Base-by-base conservation (phyloP, 1,140 invertebrate genomes). In the Panulirus ornatus region DNA sequence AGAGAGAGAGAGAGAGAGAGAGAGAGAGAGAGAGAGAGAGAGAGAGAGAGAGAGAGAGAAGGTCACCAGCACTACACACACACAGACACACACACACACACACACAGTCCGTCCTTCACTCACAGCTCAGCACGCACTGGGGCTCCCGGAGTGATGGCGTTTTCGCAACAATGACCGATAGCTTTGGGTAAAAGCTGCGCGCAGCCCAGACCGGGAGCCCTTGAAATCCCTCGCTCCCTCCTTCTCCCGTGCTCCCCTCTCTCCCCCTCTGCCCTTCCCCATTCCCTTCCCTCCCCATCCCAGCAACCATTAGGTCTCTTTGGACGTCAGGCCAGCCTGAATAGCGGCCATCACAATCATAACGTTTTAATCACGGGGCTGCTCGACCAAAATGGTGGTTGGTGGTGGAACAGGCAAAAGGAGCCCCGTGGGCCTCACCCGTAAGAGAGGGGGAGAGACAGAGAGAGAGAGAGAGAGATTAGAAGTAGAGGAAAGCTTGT, bases 311-410 rank as follows among this genome's bases (percentile, higher is more conserved):
- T 88, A 88, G 75, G 85, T 14, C 42, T 54, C 85, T 42, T 22
- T 70, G 83, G 63, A 84, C 66, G 54, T 78, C 84, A 14, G 42
- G 36, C 22, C 75, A 54, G 6, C 75, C 30, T 88, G 85, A 88
- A 88, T 79, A 81, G 70, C 51, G 42, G 34, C 85, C 85, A 88
- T 88, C 85, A 88, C 47, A 38, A 54, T 88, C 51, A 78, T 88
- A 76, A 88, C 54, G 76, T 66, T 75, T 88, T 88, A 88, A 88
- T 88, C 85, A 88, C 81, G 81, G 81, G 81, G 76, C 44, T 51
- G 27, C 6, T 8, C 40, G 30, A n/a, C 54, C 75, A 88, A 88
- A 88, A 88, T 88, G 85, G 83, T 47, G 66, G 44, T n/a, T 84
- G 6, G 8, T 16, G 70, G 40, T 63, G 30, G 42, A 71, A 30